phyloP scores from a whole-genome alignment of 2,888 invertebrate genomes.

The Listrodromus nycthemerus region DNA sequence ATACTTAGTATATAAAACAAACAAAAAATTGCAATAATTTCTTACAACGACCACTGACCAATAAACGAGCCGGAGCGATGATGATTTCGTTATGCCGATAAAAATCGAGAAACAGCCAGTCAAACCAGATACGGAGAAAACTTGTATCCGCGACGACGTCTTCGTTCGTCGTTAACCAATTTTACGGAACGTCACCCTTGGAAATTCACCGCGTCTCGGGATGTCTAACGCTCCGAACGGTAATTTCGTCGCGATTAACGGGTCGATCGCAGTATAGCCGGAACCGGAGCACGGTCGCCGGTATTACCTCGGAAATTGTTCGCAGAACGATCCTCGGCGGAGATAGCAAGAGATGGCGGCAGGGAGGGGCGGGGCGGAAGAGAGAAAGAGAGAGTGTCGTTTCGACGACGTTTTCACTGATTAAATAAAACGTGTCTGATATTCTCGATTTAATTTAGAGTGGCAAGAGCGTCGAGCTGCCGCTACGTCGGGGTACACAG shows the following conservation, averaged over 20 bases:
- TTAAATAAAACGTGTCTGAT: slow-evolving; percentile 84
- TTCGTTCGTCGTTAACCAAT: slow-evolving; percentile 64
- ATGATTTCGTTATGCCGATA: slow-evolving; percentile 12
- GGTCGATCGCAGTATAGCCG: slow-evolving; percentile 64
- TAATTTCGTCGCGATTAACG: slow-evolving; percentile 78
- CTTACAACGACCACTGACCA: not conserved
- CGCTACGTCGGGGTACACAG: slow-evolving; percentile 52
- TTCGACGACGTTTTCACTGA: slow-evolving; percentile 72
- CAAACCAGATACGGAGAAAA: slow-evolving; percentile 52
- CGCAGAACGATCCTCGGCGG: slow-evolving; percentile 65
- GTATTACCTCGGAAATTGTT: slow-evolving; percentile 79
- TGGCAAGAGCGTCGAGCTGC: slow-evolving; percentile 60
- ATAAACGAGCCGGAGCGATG: slow-evolving; percentile 28
- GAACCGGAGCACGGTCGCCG: slow-evolving; percentile 47
- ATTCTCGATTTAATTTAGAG: slow-evolving; percentile 83
- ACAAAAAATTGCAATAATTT: no score
- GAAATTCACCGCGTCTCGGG: slow-evolving; percentile 70
- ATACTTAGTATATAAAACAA: no score
- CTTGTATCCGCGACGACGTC: slow-evolving; percentile 64
- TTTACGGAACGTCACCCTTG: slow-evolving; percentile 66
- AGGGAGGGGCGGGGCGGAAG: slow-evolving; percentile 19
- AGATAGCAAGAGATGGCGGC: slow-evolving; percentile 62
- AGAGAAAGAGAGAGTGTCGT: slow-evolving; percentile 34
- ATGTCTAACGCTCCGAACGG: slow-evolving; percentile 63
- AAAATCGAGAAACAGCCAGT: slow-evolving; percentile 58